Evolutionary conservation across 2,888 invertebrate genomes (phyloP), one percentile per base, ranked within the genome.

Genomic region (Cerceris rybyensis): DNA sequence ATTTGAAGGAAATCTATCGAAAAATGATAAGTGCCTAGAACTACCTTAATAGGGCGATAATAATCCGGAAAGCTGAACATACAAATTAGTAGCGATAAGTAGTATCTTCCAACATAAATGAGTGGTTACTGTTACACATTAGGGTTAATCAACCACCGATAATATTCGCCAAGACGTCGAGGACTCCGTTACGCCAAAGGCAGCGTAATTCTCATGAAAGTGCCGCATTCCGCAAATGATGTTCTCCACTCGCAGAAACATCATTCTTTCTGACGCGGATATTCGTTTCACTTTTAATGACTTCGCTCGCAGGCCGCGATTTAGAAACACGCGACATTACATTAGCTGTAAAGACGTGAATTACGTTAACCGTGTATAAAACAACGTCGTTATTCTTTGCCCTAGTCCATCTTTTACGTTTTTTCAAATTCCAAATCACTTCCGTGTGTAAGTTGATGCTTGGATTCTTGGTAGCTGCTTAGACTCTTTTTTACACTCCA

Each of bases 231-330:
- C 46, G 46, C 46, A 46, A n/a, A n/a, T n/a, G 50, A 50, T n/a
- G 50, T 28, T 28, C 50, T 50, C n/a, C n/a, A n/a, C n/a, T 8
- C 46, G 50, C 50, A 50, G 50, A n/a, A 50, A 50, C 50, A 50
- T 50, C n/a, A 50, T 50, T 50, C 50, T 50, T 50, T 50, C n/a
- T n/a, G 11, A 50, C 50, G 50, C 50, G 46, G 46, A 46, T 46
- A 46, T 46, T 4, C 46, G 11, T 46, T 46, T 46, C 8, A 46
- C 46, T 46, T 46, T 46, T 46, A 46, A 46, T 11, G 46, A 46
- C 46, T 46, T 46, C 11, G 46, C 46, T 11, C 46, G 46, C 28
- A 28, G 28, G 28, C 46, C 6, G 46, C 8, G 1, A 46, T 46
- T 46, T 46, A 11, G 8, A 11, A 46, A 8, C 46, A 11, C 11